Evolutionary conservation across 2,113 vertebrate species (phyloP).

Genomic region (Ceuthmochares aereus): DNA sequence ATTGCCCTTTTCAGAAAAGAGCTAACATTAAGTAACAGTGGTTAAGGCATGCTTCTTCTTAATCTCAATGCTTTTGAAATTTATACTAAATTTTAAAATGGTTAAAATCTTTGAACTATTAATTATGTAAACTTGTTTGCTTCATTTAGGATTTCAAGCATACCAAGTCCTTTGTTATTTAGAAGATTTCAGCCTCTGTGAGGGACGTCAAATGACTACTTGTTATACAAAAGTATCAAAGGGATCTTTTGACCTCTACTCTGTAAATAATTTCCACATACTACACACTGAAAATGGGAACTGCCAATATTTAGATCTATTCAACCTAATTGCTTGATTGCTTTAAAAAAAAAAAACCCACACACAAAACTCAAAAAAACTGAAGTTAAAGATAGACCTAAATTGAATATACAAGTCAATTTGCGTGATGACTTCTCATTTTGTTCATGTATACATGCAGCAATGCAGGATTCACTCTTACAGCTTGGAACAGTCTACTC

Average conservation of each 20-base stretch:
- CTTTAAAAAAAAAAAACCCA: no score
- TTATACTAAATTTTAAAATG: background rate
- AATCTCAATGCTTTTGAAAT: background rate
- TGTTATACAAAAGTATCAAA: conserved; percentile 70
- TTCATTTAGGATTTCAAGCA: conserved; percentile 93
- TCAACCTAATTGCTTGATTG: background rate
- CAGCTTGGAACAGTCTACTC: background rate
- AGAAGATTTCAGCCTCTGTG: conserved; percentile 75
- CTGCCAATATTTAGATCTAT: background rate
- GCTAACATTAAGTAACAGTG: background rate
- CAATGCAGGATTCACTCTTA: background rate
- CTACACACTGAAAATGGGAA: conserved; percentile 1
- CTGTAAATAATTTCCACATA: conserved; percentile 18
- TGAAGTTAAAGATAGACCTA: background rate
- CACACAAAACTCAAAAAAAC: fast-evolving
- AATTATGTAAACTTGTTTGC: background rate
- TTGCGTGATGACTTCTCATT: background rate
- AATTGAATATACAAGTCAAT: background rate
- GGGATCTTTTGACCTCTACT: conserved; percentile 49
- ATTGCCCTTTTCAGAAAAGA: background rate
- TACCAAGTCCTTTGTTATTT: conserved; percentile 98
- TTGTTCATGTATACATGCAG: background rate
- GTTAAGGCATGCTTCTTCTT: background rate
- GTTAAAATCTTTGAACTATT: background rate
- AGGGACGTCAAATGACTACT: conserved; percentile 62